Evolutionary conservation across 2,113 vertebrate genomes (phyloP), one percentile per base, ranked within the genome.

Genomic region (Lathamus discolor): DNA sequence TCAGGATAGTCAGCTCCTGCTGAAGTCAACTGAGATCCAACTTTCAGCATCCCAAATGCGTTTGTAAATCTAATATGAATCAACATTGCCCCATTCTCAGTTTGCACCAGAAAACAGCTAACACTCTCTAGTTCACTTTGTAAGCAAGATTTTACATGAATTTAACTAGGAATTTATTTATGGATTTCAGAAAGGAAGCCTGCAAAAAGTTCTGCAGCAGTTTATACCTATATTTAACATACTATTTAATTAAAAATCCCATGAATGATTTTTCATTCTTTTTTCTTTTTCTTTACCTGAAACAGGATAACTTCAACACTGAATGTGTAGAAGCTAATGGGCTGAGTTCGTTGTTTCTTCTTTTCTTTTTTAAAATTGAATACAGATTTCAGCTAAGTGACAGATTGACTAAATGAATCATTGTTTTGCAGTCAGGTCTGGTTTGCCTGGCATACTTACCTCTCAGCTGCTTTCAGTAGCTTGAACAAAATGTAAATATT

Each of bases 401-500:
- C 41, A 79, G 69, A 79, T 4, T 78, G 37, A 57, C 41, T 73
- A 80, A 88, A 62, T 66, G 43, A 85, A 91, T 79, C 63, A 77
- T 13, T 73, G 35, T 69, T 97, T 90, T 90, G 55, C 51, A 95
- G 57, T 59, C 82, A 85, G 51, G 28, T 61, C 24, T 85, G 67
- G 35, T 80, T 83, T 92, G 23, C 37, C 49, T 90, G 54, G 39
- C 67, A 76, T 57, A 27, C 39, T 90, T 95, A 68, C 48, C 17
- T 90, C 74, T 83, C 78, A 76, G 70, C 57, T 88, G 75, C 41
- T 93, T 90, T 44, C 57, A 93, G n/a, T 6, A 88, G 33, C 63
- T 80, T 73, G 18, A 88, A 93, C 27, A 90, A 80, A 75, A 80
- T 28, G 63, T 83, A 91, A 90, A 92, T 90, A 92, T 93, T 92